Conservation (phyloP, 30 jellyfish, hydroid and myxozoan genomes). For the Aurelia aurita region DNA sequence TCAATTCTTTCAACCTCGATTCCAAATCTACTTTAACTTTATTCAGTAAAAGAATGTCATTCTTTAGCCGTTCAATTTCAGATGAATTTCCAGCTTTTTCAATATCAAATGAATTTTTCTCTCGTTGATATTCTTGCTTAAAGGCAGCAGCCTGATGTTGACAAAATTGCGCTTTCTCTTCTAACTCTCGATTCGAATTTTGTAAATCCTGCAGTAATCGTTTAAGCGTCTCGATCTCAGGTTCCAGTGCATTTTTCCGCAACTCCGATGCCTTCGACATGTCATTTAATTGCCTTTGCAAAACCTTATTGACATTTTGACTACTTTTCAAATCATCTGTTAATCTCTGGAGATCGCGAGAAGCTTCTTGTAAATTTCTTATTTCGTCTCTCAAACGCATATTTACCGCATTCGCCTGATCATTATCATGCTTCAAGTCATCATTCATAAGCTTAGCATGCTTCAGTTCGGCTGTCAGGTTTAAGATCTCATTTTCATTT, state of each 20-base stretch:
- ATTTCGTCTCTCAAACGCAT: slow-evolving; percentile 56
- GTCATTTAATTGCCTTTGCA: slow-evolving; percentile 56
- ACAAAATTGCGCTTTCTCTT: slow-evolving; percentile 24
- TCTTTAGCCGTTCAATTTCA: slow-evolving; percentile 17
- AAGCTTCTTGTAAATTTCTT: slow-evolving; percentile 54
- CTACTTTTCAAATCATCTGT: slow-evolving; percentile 49
- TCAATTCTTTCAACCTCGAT: slow-evolving; percentile 26
- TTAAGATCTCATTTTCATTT: slow-evolving; percentile 22
- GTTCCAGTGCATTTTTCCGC: slow-evolving; percentile 34
- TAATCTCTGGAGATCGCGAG: slow-evolving; percentile 57
- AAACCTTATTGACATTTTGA: slow-evolving; percentile 43
- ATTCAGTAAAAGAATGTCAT: slow-evolving; percentile 26
- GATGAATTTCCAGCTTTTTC: slow-evolving; percentile 12
- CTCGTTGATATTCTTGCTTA: slow-evolving; percentile 35
- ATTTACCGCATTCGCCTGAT: slow-evolving; percentile 42
- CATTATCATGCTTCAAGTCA: slow-evolving; percentile 28
- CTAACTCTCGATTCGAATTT: slow-evolving; percentile 10
- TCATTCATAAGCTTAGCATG: not conserved
- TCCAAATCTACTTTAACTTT: slow-evolving; percentile 44
- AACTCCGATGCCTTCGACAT: slow-evolving; percentile 22
- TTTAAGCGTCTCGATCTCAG: slow-evolving; percentile 34
- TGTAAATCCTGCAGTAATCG: slow-evolving; percentile 43
- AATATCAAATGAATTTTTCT: slow-evolving; percentile 15
- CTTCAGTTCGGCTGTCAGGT: slow-evolving; percentile 21
- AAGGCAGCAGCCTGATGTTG: slow-evolving; percentile 31